phyloP scores from a whole-genome alignment of 2,113 vertebrate genomes.

The Bucco capensis region DNA sequence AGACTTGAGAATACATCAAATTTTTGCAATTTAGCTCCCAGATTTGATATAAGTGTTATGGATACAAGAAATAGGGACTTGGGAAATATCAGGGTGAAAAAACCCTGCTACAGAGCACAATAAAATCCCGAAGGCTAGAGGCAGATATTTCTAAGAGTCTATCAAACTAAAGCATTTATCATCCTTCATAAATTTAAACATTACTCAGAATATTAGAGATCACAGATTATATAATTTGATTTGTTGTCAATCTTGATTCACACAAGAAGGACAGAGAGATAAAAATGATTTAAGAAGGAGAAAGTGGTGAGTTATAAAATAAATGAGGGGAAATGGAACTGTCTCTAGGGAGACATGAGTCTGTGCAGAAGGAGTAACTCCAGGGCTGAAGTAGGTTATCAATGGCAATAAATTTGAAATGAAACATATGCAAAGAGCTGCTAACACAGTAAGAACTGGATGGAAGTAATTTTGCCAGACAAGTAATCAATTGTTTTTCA shows the following conservation, averaged over 20 bases:
- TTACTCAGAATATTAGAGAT: neutral
- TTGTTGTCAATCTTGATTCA: neutral
- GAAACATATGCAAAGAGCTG: neutral
- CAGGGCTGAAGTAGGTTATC: neutral
- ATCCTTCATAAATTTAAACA: neutral
- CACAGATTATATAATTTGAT: neutral
- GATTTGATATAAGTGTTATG: neutral
- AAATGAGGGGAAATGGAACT: neutral
- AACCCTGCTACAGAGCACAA: neutral
- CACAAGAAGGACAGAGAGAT: neutral
- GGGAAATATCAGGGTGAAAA: neutral
- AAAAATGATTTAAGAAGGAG: neutral
- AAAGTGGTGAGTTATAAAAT: constrained; percentile 1
- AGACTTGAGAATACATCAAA: neutral
- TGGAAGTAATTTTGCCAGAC: neutral
- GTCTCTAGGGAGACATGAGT: neutral
- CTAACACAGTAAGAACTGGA: neutral
- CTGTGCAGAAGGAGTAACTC: neutral
- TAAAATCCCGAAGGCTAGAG: neutral
- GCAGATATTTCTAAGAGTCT: neutral
- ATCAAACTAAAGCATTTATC: neutral
- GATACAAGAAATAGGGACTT: neutral
- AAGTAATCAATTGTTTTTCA: neutral
- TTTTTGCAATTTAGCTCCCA: neutral
- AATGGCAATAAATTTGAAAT: neutral